Base-by-base conservation (phyloP, 2,797 vertebrate species). In the Hephaestus fuliginosus region DNA sequence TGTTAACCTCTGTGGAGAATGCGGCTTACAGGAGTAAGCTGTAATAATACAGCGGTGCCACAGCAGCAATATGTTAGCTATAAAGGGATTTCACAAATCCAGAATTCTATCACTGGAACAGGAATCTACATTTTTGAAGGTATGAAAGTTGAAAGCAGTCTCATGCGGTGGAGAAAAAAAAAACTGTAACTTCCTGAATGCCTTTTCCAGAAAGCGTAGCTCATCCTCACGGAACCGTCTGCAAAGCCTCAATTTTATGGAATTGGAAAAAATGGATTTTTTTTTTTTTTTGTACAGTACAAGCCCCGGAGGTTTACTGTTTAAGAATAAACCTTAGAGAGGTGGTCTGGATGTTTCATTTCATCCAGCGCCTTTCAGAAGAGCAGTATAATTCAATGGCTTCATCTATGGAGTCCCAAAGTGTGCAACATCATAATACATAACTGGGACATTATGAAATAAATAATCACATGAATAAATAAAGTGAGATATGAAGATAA, bases 1-100 rank as follows among this genome's bases (percentile, higher is more conserved):
- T 87, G 85, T 90, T 90, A 91, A 93, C 89, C 89, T 90, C 90
- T 85, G 86, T 88, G 89, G 89, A 91, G 82, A 92, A 90, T 88
- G 84, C 58, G 65, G 81, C 83, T 94, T 92, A 92, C 86, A 87
- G 81, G 81, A 88, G 80, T 92, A 92, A 93, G 86, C 88, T 87
- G 83, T 75, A 90, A 91, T 91, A 91, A 91, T 90, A 79, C 90
- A 41, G 77, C 84, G 72, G 65, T 68, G 77, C 71, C 82, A 86
- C 85, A 81, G 80, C 78, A 67, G 82, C 87, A 89, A 84, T 82
- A 67, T 84, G 81, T 69, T 53, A 80, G 75, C 83, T 84, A 51
- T 86, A 84, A 91, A 90, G 75, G 82, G 84, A 89, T 92, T 90
- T 88, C 70, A 79, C 72, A 89, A 90, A 91, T 89, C 86, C 85